Evolutionary conservation across 2,113 vertebrate species (phyloP).

Genomic region (Eira barbara): DNA sequence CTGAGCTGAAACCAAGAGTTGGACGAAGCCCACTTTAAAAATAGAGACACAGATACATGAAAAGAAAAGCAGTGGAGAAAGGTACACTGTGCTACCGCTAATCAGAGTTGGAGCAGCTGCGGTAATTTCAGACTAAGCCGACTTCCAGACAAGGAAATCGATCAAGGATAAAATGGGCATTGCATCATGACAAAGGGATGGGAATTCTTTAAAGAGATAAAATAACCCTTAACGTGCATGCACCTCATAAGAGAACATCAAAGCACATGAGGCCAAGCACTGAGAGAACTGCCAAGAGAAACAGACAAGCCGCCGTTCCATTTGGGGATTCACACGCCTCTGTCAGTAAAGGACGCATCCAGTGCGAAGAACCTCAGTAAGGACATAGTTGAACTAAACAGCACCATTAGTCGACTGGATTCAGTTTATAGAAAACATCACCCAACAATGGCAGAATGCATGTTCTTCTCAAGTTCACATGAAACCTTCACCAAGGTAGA

Average conservation of each 20-base stretch:
- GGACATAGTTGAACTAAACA: neutral
- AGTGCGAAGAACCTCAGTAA: neutral
- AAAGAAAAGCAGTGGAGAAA: neutral
- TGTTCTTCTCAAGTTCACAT: neutral
- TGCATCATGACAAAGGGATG: neutral
- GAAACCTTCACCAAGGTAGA: neutral
- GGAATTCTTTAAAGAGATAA: neutral
- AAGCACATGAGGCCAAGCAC: neutral
- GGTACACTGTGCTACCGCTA: neutral
- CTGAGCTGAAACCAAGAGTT: neutral
- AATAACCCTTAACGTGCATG: neutral
- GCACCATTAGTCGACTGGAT: neutral
- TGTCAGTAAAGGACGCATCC: neutral
- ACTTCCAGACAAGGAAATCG: neutral
- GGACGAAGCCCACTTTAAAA: neutral
- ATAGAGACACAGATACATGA: neutral
- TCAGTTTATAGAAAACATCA: neutral
- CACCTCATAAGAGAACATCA: neutral
- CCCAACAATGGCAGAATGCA: neutral
- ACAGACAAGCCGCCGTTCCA: neutral
- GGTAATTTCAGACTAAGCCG: neutral
- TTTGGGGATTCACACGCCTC: neutral
- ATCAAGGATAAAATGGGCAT: neutral
- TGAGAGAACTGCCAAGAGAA: neutral
- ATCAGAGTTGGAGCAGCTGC: neutral